Evolutionary conservation across 2,888 invertebrate species (phyloP).

Genomic region (Rhagophthalmus giganteus): DNA sequence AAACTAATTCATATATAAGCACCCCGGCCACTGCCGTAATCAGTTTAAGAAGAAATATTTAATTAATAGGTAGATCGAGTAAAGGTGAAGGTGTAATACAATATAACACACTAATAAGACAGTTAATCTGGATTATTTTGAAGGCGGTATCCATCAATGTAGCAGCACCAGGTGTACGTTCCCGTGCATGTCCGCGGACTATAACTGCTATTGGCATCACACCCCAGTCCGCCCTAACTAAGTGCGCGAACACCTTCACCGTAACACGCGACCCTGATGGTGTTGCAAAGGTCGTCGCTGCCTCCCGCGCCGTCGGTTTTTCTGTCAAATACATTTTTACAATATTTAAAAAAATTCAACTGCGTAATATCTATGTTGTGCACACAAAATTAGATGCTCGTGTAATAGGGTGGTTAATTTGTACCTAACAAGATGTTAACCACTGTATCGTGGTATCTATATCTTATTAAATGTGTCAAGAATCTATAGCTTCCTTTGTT

Average conservation of each 20-base stretch:
- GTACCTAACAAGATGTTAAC: no score
- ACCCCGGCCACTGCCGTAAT: no score
- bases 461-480: no score
- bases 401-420: no score
- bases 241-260: constrained; percentile 40
- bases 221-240: constrained; percentile 42
- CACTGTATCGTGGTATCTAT: no score
- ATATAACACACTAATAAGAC: constrained; percentile 22
- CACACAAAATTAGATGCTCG: no score
- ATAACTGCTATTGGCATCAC: constrained; percentile 40
- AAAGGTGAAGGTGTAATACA: constrained; percentile 2
- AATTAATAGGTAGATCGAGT: no score
- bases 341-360: no score
- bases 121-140: constrained; percentile 24
- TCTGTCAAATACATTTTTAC: constrained; percentile 17
- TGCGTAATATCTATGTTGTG: no score
- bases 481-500: no score
- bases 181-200: constrained; percentile 44
- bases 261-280: constrained; percentile 35
- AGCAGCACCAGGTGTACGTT: constrained; percentile 40
- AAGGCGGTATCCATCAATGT: constrained; percentile 35
- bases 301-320: constrained; percentile 7
- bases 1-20: no score
- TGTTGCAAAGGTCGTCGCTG: constrained; percentile 26
- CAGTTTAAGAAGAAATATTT: no score